Conservation (phyloP, 2,888 invertebrate species). For the Eristalinus aeneus region DNA sequence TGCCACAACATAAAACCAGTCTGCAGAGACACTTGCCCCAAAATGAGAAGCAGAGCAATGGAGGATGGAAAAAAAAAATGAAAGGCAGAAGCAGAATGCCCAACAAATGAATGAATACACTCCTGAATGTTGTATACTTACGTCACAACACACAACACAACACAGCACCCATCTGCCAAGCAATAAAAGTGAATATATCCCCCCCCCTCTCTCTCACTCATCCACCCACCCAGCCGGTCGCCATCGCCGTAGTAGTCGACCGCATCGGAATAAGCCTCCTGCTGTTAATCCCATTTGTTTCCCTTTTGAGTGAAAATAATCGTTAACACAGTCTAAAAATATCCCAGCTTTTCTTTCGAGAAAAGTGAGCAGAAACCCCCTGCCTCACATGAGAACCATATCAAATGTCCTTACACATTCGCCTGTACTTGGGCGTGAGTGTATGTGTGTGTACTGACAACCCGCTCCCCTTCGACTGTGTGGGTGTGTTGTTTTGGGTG, state of each 20-base stretch:
- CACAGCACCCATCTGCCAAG: neutral
- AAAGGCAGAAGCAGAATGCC: neutral
- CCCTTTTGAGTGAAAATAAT: constrained; percentile 55
- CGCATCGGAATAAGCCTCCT: constrained; percentile 20
- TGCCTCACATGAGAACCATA: constrained; percentile 10
- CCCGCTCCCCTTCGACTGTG: neutral
- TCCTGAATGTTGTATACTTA: neutral
- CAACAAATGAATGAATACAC: neutral
- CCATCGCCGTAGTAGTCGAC: neutral
- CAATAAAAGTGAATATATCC: constrained; percentile 19
- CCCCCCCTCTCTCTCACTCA: neutral
- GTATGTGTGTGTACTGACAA: neutral
- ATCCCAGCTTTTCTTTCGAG: neutral
- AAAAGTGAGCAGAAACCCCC: constrained; percentile 1
- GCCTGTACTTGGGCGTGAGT: neutral
- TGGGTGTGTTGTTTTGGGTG: neutral
- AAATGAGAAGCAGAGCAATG: neutral
- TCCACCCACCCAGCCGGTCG: neutral
- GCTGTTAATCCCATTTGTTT: constrained; percentile 52
- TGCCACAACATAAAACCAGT: neutral
- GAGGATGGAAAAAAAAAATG: neutral
- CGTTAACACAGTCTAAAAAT: constrained; percentile 62
- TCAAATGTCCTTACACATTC: constrained; percentile 45
- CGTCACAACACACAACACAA: neutral
- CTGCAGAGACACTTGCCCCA: neutral